Base-by-base conservation (phyloP, 1,140 invertebrate species). In the Drosophila sucinea region DNA sequence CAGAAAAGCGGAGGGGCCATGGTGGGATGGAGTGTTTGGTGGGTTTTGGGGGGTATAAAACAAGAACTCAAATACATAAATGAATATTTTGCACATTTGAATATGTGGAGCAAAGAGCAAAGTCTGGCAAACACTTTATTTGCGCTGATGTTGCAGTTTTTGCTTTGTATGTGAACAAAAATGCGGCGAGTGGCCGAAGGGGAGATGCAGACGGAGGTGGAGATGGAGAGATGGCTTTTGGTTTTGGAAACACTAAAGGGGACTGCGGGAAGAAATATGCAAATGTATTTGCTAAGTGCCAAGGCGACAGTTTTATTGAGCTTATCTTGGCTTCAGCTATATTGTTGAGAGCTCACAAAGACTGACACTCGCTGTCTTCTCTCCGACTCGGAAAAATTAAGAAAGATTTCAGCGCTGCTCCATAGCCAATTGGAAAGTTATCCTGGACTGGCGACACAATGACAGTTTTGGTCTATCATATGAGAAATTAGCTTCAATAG, bases 291-390 rank as follows among this genome's bases (percentile, higher is more conserved):
- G 83, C 67, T 76, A 87, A 86, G 83, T 87, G 83, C 71, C 83
- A 87, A 77, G 79, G 83, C 83, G 83, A 86, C 83, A 86, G 69
- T 86, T 86, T 83, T 86, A 86, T 86, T 86, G 79, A 87, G 83
- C 83, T 86, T 86, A 86, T 87, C 83, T 83, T 70, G 69, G 82
- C 77, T 80, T 30, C 56, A 67, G 7, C 25, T 17, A 35, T 33
- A 29, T 51, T 67, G 23, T 23, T 23, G 5, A 17, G 60, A 62
- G 41, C 1, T 62, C 41, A 23, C 30, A 33, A 51, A 38, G 56
- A 57, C 56, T 33, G 41, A 67, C 55, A 67, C 44, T 51, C 23
- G 44, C 44, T 51, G 44, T 51, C 44, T 51, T 51, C 25, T 27
- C 44, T 7, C 2, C 0, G 17, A 0, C 17, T 17, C 17, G 17